phyloP scores from a whole-genome alignment of 2,797 vertebrate species.

The Dendrocincla fuliginosa region DNA sequence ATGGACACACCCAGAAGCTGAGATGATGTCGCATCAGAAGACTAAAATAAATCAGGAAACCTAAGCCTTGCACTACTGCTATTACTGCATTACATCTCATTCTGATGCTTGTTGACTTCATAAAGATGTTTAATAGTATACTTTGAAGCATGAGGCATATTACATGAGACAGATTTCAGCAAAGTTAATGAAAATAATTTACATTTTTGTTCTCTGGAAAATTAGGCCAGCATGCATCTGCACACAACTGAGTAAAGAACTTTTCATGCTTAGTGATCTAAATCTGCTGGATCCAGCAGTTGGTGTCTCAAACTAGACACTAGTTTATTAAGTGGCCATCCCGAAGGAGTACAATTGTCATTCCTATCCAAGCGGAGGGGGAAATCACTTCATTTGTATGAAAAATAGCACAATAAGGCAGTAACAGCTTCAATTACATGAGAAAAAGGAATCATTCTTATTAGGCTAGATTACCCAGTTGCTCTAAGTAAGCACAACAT shows the following conservation, averaged over 20 bases:
- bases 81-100: background rate
- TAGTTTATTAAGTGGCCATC: slow-evolving; percentile 6
- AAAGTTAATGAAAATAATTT: slow-evolving; percentile 34
- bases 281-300: slow-evolving; percentile 7
- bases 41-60: background rate
- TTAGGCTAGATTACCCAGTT: background rate
- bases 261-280: background rate
- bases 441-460: slow-evolving; percentile 10
- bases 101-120: background rate
- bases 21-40: background rate
- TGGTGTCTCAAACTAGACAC: background rate
- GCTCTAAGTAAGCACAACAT: background rate
- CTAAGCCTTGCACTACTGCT: background rate
- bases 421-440: slow-evolving; percentile 8
- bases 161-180: background rate
- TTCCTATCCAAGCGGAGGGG: background rate
- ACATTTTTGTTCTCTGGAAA: background rate
- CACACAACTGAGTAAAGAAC: background rate
- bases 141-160: background rate
- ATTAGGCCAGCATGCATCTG: background rate
- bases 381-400: slow-evolving; percentile 45
- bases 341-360: background rate
- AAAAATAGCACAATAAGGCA: slow-evolving; percentile 38
- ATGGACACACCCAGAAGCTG: background rate
- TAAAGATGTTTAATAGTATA: background rate